These are phyloP conservation scores for Eupleurogrammus muticus DNA, from an alignment of 2,797 vertebrate species.

Conservation along the genomic window DNA sequence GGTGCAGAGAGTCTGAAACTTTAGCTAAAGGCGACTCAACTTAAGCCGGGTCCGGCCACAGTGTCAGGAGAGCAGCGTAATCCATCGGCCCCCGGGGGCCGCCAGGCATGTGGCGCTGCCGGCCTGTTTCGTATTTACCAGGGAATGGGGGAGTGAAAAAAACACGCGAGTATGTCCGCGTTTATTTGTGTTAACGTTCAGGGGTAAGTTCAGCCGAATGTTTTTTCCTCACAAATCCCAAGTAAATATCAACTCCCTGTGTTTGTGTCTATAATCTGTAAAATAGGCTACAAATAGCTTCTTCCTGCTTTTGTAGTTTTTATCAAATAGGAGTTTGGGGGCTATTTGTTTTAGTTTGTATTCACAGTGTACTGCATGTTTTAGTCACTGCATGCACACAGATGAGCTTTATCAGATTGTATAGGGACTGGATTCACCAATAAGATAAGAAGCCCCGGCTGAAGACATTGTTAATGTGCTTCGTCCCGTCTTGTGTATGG, in stretches of 20 bases:
- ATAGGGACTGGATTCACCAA: no score
- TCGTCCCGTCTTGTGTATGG: no score
- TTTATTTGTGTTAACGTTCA: slow-evolving; percentile 14
- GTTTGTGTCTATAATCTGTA: no score
- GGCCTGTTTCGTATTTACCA: slow-evolving; percentile 40
- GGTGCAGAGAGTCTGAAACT: slow-evolving; percentile 73
- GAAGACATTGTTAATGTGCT: no score
- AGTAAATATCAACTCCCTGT: not conserved
- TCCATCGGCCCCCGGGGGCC: slow-evolving; percentile 68
- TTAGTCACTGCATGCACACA: no score
- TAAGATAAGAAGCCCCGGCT: no score
- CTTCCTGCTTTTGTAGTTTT: not conserved
- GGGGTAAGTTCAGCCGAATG: not conserved
- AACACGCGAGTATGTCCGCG: not conserved
- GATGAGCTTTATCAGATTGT: no score
- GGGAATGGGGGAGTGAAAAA: slow-evolving; percentile 1
- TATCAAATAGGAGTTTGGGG: not conserved
- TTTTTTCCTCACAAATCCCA: not conserved
- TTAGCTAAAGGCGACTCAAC: slow-evolving; percentile 69
- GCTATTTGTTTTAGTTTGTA: not conserved
- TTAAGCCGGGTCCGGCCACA: slow-evolving; percentile 60
- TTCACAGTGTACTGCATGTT: not conserved
- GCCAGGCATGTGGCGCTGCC: slow-evolving; percentile 55
- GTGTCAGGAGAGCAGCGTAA: slow-evolving; percentile 72
- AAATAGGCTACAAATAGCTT: not conserved